Evolutionary conservation across 2,888 invertebrate genomes (phyloP).

Genomic region (Priocnemis perturbator): DNA sequence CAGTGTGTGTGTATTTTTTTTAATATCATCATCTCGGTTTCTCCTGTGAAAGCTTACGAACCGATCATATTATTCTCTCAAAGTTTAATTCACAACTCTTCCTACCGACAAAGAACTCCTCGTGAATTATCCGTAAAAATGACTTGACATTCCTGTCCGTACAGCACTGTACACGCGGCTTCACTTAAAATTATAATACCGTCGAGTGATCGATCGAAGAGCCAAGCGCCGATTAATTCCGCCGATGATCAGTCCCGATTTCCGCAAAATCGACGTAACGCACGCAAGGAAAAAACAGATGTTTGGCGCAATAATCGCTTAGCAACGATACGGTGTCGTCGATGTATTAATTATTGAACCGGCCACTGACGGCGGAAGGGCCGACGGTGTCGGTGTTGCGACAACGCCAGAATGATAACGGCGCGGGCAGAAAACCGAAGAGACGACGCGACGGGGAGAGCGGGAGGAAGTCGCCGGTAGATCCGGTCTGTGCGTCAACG

Average conservation of each 20-base stretch:
- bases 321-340: constrained; percentile 65
- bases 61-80: no score
- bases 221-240: constrained; percentile 11
- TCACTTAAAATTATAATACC: no score
- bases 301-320: constrained; percentile 67
- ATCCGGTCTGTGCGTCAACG: constrained; percentile 41
- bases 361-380: constrained; percentile 43
- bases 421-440: constrained; percentile 9
- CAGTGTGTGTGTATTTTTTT: no score
- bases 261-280: constrained; percentile 1
- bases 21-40: no score
- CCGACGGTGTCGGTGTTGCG: constrained; percentile 11
- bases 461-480: constrained; percentile 34
- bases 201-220: not conserved
- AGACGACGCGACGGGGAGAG: constrained; percentile 22
- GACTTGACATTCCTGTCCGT: no score
- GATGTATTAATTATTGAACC: constrained; percentile 70
- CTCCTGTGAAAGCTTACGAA: no score
- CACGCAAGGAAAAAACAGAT: constrained; percentile 23
- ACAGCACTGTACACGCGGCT: no score
- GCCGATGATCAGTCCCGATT: constrained; percentile 2
- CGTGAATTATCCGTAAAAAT: no score
- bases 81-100: no score
- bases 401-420: constrained; percentile 7
- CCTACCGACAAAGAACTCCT: no score